Conservation (phyloP, 2,113 vertebrate genomes). For the Macquaria australasica region DNA sequence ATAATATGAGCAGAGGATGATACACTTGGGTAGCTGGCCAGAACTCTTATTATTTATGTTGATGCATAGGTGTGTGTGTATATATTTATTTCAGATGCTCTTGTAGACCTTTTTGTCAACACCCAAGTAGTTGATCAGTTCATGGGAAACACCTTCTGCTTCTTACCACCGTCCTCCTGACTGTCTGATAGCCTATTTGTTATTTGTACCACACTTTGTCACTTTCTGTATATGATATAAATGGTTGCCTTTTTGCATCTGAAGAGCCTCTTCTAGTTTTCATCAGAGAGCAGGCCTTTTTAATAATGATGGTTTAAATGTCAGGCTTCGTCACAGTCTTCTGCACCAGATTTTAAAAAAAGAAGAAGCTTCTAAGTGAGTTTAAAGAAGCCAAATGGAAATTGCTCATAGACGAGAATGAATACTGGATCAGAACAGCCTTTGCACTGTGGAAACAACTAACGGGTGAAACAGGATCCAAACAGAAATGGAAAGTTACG, state of each 20-base stretch:
- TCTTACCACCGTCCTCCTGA: neutral
- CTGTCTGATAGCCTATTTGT: neutral
- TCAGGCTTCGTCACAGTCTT: neutral
- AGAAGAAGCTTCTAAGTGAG: neutral
- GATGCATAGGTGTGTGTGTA: neutral
- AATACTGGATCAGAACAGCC: slow-evolving; percentile 8
- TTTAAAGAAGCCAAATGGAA: slow-evolving; percentile 11
- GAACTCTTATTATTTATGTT: neutral
- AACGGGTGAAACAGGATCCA: slow-evolving; percentile 10
- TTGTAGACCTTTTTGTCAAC: neutral
- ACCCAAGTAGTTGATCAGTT: neutral
- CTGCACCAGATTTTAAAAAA: neutral
- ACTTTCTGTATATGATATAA: neutral
- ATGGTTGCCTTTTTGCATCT: neutral
- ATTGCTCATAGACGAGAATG: slow-evolving; percentile 5
- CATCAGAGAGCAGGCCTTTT: neutral
- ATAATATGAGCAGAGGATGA: neutral
- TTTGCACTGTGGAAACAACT: slow-evolving; percentile 30
- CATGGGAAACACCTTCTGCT: neutral
- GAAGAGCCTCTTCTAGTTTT: neutral
- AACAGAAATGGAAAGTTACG: slow-evolving; percentile 32
- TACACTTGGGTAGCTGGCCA: neutral
- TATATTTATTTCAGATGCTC: neutral
- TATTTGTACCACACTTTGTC: neutral
- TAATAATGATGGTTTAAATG: slow-evolving; percentile 1